phyloP scores from a whole-genome alignment of 2,113 vertebrate genomes.

The Centrocercus urophasianus region DNA sequence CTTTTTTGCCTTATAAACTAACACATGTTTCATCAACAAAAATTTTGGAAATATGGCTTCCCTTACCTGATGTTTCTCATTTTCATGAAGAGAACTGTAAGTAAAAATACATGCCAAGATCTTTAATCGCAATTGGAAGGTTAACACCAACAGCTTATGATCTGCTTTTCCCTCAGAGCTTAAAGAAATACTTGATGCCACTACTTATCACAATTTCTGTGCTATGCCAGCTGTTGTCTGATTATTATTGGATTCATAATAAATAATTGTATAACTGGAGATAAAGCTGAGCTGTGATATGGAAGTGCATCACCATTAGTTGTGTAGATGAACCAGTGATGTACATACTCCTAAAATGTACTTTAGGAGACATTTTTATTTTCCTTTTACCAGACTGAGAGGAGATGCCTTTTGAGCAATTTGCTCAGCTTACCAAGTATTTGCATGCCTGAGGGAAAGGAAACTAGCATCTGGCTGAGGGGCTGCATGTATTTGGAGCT shows the following conservation, averaged over 20 bases:
- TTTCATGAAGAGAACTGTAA: background rate
- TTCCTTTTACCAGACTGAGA: background rate
- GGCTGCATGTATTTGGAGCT: background rate
- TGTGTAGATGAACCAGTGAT: background rate
- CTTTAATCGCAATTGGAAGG: constrained; percentile 2
- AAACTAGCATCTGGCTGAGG: background rate
- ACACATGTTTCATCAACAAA: constrained; percentile 13
- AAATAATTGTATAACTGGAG: background rate
- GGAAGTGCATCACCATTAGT: background rate
- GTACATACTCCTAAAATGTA: background rate
- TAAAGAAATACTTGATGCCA: background rate
- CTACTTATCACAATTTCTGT: background rate
- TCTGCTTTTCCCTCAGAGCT: background rate
- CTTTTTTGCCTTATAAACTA: constrained; percentile 34
- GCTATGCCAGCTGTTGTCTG: background rate
- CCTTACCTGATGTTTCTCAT: background rate
- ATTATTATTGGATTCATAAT: background rate
- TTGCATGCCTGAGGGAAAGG: background rate
- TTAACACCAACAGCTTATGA: background rate
- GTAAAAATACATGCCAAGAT: background rate
- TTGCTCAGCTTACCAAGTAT: background rate
- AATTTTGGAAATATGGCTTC: constrained; percentile 21
- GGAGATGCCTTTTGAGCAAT: background rate
- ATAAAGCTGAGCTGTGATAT: background rate
- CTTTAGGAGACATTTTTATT: background rate